These are phyloP conservation scores for Seira musarum DNA, from an alignment of 2,888 invertebrate species.

Conservation along the genomic window DNA sequence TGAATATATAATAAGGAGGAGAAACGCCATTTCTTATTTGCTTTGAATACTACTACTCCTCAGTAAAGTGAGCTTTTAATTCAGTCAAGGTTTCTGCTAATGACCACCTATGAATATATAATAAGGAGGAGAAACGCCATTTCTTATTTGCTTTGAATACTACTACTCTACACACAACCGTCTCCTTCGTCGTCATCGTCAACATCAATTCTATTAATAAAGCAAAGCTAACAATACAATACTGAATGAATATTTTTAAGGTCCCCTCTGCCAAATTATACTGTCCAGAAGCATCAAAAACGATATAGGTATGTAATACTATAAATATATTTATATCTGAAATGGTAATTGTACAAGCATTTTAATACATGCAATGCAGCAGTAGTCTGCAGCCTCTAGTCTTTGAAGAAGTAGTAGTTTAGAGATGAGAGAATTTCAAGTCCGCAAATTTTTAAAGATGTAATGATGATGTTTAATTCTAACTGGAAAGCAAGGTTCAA, in stretches of 20 bases:
- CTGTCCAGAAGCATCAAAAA: no score
- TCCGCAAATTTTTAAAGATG: no score
- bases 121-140: conserved; percentile 27
- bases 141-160: conserved; percentile 5
- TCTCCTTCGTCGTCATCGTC: conserved; percentile 3
- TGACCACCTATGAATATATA: conserved; percentile 59
- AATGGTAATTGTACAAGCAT: no score
- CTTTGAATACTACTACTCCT: no score
- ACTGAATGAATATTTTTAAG: background rate
- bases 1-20: conserved; percentile 53
- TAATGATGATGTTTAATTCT: no score
- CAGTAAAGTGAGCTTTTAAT: conserved; percentile 49
- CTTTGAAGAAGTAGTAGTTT: no score
- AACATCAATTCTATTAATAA: conserved; percentile 17
- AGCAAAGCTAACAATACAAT: conserved; percentile 3
- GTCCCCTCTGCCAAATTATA: background rate
- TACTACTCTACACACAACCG: conserved; percentile 5
- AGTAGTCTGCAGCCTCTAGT: no score
- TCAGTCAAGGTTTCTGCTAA: conserved; percentile 50
- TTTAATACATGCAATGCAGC: no score
- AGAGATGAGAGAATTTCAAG: no score
- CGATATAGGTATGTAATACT: no score
- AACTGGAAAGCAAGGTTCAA: background rate
- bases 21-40: background rate
- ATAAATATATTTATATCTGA: no score